Percentiles rank a stretch among this genome's conserved stretches.
Conservation (phyloP, 2,797 vertebrate genomes). For the Myiothlypis coronata region DNA sequence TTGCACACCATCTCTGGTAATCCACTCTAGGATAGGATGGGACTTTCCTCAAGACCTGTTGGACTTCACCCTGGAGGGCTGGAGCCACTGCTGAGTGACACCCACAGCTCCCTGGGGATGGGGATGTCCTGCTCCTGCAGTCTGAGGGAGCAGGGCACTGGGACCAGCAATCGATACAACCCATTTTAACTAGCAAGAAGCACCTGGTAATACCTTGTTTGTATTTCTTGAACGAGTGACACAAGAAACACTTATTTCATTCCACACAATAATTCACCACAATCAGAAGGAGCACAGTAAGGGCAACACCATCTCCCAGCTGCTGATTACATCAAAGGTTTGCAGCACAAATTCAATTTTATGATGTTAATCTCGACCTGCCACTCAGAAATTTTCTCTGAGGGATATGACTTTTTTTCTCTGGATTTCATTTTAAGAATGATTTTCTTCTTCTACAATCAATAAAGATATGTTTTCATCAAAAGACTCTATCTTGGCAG, state of each 20-base stretch:
- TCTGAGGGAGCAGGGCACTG: neutral
- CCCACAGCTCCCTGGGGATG: neutral
- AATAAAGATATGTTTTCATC: constrained; percentile 84
- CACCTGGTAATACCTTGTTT: constrained; percentile 75
- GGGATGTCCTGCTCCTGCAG: neutral
- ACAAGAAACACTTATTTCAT: constrained; percentile 80
- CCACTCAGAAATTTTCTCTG: constrained; percentile 83
- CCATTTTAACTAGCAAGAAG: constrained; percentile 74
- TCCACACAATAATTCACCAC: constrained; percentile 76
- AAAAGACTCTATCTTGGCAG: constrained; percentile 80
- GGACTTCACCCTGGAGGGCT: neutral
- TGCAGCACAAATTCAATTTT: constrained; percentile 83
- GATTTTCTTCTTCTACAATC: constrained; percentile 80
- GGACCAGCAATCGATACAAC: constrained; percentile 57
- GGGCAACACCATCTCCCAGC: constrained; percentile 80
- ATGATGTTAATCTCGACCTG: constrained; percentile 82
- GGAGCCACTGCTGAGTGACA: neutral
- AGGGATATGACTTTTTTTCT: constrained; percentile 81
- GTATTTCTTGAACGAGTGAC: constrained; percentile 77
- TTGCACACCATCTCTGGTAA: neutral
- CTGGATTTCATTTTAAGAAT: constrained; percentile 84
- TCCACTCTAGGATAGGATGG: neutral
- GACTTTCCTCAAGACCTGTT: neutral
- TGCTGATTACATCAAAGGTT: constrained; percentile 82
- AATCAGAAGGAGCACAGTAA: constrained; percentile 73